Evolutionary conservation across 2,888 invertebrate species (phyloP), one percentile per base, ranked within the genome.

Genomic region (Orchesellides sinensis): DNA sequence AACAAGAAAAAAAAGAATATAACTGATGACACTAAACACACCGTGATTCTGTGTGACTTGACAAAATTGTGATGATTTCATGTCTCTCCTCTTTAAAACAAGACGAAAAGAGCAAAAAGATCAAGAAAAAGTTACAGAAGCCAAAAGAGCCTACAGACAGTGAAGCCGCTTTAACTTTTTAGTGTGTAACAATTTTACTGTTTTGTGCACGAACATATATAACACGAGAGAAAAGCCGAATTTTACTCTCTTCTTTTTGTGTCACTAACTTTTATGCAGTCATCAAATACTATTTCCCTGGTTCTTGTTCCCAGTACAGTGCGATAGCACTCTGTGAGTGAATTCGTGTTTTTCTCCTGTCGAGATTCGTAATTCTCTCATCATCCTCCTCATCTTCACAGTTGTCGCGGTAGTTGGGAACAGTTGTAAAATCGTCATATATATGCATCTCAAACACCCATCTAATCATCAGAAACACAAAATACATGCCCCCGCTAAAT

Each of bases 321-420:
- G 61, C 23, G 47, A 56, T 56, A 56, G 25, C 23, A 56, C 17
- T 56, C 56, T 10, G 49, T 10, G 10, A 40, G 63, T 35, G 63
- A 40, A 35, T 63, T 21, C 29, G 63, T 63, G 63, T 19, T 23
- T 25, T 32, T 12, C 47, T 66, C 19, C 32, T 61, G 23, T 8
- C 25, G 19, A 52, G 52, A 8, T 52, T 61, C 59, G 68, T 81
- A 74, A 74, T 68, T 81, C 63, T 81, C 66, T 68, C 80, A 49
- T 65, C 56, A 69, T 77, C 66, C 59, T 40, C 25, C 35, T 61
- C 78, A 40, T 78, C 29, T 47, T 68, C 59, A 40, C 72, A 73
- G 66, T 73, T 72, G 73, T 63, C 63, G 25, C 25, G 63, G 70
- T 79, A 65, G 61, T 79, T 70, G 52, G 35, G 54, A 70, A 49